phyloP scores from a whole-genome alignment of 2,113 vertebrate genomes.

The Condylura cristata region DNA sequence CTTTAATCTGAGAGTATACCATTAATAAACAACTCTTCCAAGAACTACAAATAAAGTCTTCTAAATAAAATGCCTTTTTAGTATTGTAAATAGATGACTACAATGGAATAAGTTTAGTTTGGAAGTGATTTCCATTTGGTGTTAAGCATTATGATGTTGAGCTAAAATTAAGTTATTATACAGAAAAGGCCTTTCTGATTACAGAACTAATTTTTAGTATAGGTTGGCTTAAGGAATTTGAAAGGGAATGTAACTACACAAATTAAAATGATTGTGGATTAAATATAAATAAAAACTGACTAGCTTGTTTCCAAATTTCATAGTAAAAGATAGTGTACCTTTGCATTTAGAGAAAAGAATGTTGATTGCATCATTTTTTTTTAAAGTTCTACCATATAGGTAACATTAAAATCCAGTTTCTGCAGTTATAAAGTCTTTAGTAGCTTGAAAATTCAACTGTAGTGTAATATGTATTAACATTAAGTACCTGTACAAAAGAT shows the following conservation, averaged over 20 bases:
- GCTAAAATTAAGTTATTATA: slow-evolving; percentile 13
- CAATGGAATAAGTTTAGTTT: background rate
- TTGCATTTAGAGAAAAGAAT: background rate
- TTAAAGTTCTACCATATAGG: slow-evolving; percentile 4
- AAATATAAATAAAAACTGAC: slow-evolving; percentile 64
- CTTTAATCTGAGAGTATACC: slow-evolving; percentile 34
- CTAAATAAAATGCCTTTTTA: background rate
- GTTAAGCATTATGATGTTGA: background rate
- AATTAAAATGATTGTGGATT: slow-evolving; percentile 20
- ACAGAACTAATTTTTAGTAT: slow-evolving; percentile 35
- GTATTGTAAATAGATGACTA: background rate
- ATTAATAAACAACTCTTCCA: slow-evolving; percentile 33
- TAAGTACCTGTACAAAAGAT: slow-evolving; percentile 46
- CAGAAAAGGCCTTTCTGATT: slow-evolving; percentile 4
- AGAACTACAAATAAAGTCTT: slow-evolving; percentile 41
- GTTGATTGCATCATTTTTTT: background rate
- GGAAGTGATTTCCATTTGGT: slow-evolving; percentile 27
- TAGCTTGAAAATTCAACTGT: slow-evolving; percentile 70
- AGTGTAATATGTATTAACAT: slow-evolving; percentile 71
- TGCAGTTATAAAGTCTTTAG: slow-evolving; percentile 54
- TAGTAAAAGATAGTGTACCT: slow-evolving; percentile 53
- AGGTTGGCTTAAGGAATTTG: slow-evolving; percentile 24
- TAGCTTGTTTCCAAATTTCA: slow-evolving; percentile 19
- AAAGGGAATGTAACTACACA: slow-evolving; percentile 38
- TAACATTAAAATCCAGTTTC: slow-evolving; percentile 51